Evolutionary conservation across 2,888 invertebrate species (phyloP), one percentile per base, ranked within the genome.

Genomic region (Lasiommata megera): DNA sequence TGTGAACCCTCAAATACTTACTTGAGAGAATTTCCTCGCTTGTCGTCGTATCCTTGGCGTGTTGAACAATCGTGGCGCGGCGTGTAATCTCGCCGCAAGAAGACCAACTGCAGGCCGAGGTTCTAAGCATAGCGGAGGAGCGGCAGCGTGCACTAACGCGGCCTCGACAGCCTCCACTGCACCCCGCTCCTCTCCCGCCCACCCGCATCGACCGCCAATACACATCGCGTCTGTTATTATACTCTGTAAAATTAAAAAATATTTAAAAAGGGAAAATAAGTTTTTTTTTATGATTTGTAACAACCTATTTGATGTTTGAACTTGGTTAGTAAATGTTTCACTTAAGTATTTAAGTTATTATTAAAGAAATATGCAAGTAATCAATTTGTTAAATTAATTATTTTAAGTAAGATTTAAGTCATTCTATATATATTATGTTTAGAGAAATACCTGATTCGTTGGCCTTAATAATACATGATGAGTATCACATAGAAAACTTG

Each of bases 391-490:
- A n/a, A n/a, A 23, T 23, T 23, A 23, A 23, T 23, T 23, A 23
- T 23, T 23, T 3, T 23, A 2, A 23, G 5, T 23, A 23, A 23
- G 2, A 23, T 23, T 23, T n/a, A n/a, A n/a, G n/a, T n/a, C n/a
- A n/a, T n/a, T n/a, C n/a, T n/a, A n/a, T n/a, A n/a, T n/a, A n/a
- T n/a, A n/a, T n/a, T n/a, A n/a, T n/a, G n/a, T n/a, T 5, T 23
- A 23, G 2, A 47, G n/a, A 40, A 79, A 78, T 84, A 96, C 96
- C 93, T 96, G 96, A 79, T 95, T 95, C 63, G 96, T 96, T 72
- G 97, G 97, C 86, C 94, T 94, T 71, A 98, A 93, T 72, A 98
- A 92, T 68, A 97, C 96, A 93, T 97, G 96, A 87, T 96, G 95
- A 70, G 95, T 94, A 91, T 96, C 96, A 91, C 95, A 95, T 79